phyloP scores from a whole-genome alignment of 92 coral and sea anemone genomes.

The Epizoanthus scotinus region DNA sequence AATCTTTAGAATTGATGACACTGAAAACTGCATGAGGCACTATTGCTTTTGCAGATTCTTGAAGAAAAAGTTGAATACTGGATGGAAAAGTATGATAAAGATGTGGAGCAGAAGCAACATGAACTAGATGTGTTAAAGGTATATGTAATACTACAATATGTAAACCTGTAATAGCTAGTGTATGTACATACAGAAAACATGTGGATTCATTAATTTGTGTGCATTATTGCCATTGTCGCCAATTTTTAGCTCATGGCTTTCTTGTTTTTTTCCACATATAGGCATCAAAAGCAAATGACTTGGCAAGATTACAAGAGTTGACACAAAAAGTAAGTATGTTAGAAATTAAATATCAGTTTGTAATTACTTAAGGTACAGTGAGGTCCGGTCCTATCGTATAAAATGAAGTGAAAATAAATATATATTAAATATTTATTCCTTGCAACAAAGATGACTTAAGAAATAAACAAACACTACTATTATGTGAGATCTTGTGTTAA shows the following conservation, averaged over 20 bases:
- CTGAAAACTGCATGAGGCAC: too few relatives aligned
- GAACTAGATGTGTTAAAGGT: conserved; percentile 98
- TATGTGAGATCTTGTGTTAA: too few relatives aligned
- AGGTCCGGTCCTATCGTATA: background rate
- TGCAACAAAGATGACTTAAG: too few relatives aligned
- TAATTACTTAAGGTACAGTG: background rate
- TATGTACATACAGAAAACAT: too few relatives aligned
- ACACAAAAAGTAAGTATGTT: conserved; percentile 78
- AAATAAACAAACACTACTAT: too few relatives aligned
- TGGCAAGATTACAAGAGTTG: conserved; percentile 89
- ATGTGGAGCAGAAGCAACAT: conserved; percentile 96
- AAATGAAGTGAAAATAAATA: too few relatives aligned
- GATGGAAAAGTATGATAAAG: conserved; percentile 97
- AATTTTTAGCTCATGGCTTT: background rate
- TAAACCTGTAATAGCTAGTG: background rate
- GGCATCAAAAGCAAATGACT: conserved; percentile 96
- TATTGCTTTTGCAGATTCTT: conserved; percentile 63
- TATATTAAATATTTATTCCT: too few relatives aligned
- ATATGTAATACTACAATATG: background rate
- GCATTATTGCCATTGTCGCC: background rate
- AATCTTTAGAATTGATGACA: background rate
- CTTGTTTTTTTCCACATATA: conserved; percentile 17
- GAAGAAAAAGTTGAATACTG: conserved; percentile 98
- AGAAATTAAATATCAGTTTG: too few relatives aligned
- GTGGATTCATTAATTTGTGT: background rate